Evolutionary conservation across 2,113 vertebrate genomes (phyloP), one percentile per base, ranked within the genome.

Genomic region (Sciurus niger): DNA sequence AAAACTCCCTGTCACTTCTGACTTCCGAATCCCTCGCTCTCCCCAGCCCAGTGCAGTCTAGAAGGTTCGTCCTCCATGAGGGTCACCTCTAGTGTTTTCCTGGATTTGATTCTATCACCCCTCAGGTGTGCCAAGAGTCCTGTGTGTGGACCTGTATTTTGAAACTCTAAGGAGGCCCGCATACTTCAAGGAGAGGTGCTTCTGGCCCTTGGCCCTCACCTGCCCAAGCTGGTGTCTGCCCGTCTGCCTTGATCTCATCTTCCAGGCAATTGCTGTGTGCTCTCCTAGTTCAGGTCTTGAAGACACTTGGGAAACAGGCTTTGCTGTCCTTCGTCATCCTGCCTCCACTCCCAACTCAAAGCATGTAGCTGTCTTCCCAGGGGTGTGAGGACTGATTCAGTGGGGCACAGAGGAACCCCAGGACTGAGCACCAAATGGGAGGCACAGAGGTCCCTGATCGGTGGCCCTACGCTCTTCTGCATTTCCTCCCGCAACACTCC

Each of bases 381-480:
- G 34, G 11, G 3, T 4, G 70, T 0, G 1, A 68, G 70, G 48
- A 2, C 1, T 8, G 0, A 58, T 20, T 43, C 8, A 0, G 0
- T 24, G 43, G 14, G 37, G 1, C 20, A 30, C 10, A 46, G 67
- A 24, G 73, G 18, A 34, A 6, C 1, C 2, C 40, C 1, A 8
- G n/a, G 74, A 55, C 34, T 3, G 0, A 1, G 28, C 22, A 30
- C 51, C 55, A 34, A 30, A 11, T 8, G 20, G 46, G n/a, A 18
- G 51, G 3, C 25, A 2, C 4, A 28, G 34, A 13, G n/a, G 1
- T 32, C 1, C 2, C 6, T 5, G 34, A 8, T 53, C 0, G 43
- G 28, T 24, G 74, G 74, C 40, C 7, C 30, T 48, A 22, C 12
- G 43, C 2, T 12, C 55, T 55, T 7, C 25, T 34, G 18, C 12